Conservation (phyloP, 2,113 vertebrate species). For the Hystrix brachyura region DNA sequence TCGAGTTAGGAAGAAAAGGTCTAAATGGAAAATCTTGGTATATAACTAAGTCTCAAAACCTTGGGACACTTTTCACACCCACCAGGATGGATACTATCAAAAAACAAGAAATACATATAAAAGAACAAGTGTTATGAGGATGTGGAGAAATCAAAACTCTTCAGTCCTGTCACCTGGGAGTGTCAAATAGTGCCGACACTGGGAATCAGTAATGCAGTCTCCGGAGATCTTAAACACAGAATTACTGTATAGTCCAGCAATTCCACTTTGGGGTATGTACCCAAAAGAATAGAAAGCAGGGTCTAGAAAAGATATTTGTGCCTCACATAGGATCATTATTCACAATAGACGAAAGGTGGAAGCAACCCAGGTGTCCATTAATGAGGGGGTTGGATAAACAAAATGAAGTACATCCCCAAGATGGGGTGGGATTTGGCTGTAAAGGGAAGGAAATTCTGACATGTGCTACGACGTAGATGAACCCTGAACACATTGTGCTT, state of each 20-base stretch:
- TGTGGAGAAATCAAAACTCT: background rate
- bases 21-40: background rate
- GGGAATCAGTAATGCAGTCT: background rate
- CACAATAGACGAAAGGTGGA: background rate
- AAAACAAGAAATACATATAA: background rate
- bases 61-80: background rate
- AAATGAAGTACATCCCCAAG: background rate
- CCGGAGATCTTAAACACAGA: background rate
- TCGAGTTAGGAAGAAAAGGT: background rate
- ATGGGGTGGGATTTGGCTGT: background rate
- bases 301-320: background rate
- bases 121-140: background rate
- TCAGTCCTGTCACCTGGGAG: too few relatives aligned
- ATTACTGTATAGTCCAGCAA: background rate
- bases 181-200: background rate
- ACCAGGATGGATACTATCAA: background rate
- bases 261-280: background rate
- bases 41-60: background rate
- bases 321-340: background rate
- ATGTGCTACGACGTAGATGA: background rate
- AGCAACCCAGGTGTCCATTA: background rate
- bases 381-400: background rate
- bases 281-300: background rate
- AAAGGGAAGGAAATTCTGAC: background rate
- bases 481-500: background rate